A percentile compares a stretch with the other conserved stretches of the same genome.
These are phyloP conservation scores for Nematostella vectensis DNA, from an alignment of 92 coral and sea anemone genomes.

Conservation along the genomic window DNA sequence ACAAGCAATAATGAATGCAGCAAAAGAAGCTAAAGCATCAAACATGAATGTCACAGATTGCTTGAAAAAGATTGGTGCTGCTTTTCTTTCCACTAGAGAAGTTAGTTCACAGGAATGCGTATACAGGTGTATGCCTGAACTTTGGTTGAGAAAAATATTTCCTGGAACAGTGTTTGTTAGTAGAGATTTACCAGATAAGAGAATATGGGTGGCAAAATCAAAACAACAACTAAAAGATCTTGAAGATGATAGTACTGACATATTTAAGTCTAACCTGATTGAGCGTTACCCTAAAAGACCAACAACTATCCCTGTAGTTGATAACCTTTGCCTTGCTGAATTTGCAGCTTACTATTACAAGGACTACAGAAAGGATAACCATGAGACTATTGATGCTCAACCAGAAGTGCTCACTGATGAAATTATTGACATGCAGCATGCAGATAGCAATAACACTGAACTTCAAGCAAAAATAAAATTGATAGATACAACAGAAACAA, in stretches of 20 bases:
- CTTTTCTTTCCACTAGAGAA: constrained; percentile 50
- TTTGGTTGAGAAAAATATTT: constrained; percentile 44
- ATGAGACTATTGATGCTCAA: constrained; percentile 45
- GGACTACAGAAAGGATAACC: constrained; percentile 25
- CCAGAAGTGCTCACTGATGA: constrained; percentile 49
- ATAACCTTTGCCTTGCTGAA: constrained; percentile 31
- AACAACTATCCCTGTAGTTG: constrained; percentile 8
- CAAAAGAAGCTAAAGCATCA: constrained; percentile 27
- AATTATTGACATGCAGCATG: constrained; percentile 19
- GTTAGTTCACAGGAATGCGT: constrained; percentile 56
- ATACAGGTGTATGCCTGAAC: constrained; percentile 59
- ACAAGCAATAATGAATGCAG: constrained; percentile 54
- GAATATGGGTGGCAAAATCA: constrained; percentile 44
- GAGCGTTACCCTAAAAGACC: constrained; percentile 29
- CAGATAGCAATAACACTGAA: background rate
- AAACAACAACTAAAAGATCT: constrained; percentile 44
- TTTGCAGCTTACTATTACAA: constrained; percentile 56
- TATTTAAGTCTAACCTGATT: constrained; percentile 32
- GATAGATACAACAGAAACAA: constrained; percentile 24
- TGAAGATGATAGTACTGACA: constrained; percentile 46
- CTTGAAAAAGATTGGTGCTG: constrained; percentile 46
- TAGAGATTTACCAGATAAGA: constrained; percentile 46
- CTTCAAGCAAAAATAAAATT: constrained; percentile 34
- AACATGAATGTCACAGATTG: constrained; percentile 29
- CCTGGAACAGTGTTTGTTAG: constrained; percentile 51